Evolutionary conservation across 2,888 invertebrate genomes (phyloP).

Genomic region (Boloria euphrosyne): DNA sequence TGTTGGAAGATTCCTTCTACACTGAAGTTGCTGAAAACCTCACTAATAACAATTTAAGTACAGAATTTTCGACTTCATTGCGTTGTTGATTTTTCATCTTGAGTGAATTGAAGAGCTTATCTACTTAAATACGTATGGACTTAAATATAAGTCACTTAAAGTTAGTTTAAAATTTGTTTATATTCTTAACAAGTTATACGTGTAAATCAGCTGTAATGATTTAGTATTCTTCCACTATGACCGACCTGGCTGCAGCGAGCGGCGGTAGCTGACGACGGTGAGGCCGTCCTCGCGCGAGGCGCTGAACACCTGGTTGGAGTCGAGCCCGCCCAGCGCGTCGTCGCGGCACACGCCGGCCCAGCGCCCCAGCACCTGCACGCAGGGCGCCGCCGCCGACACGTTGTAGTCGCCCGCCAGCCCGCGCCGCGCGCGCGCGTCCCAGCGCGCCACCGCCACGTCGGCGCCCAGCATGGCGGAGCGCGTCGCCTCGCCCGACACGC

Average conservation of each 20-base stretch:
- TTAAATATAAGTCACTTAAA: too few relatives aligned
- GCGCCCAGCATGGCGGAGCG: constrained; percentile 91
- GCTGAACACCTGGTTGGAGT: constrained; percentile 91
- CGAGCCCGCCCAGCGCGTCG: constrained; percentile 89
- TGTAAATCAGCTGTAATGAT: too few relatives aligned
- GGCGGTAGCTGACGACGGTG: constrained; percentile 89
- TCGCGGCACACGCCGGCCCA: constrained; percentile 94
- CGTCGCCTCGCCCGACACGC: constrained; percentile 88
- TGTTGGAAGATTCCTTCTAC: too few relatives aligned
- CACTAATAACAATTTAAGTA: too few relatives aligned
- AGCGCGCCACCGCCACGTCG: constrained; percentile 90
- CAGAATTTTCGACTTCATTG: too few relatives aligned
- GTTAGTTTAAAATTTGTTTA: too few relatives aligned
- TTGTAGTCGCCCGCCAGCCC: constrained; percentile 92
- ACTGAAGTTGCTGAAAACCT: too few relatives aligned
- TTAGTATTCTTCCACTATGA: too few relatives aligned
- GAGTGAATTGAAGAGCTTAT: too few relatives aligned
- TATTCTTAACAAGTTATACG: too few relatives aligned
- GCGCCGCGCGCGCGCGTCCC: constrained; percentile 83
- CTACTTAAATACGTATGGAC: too few relatives aligned
- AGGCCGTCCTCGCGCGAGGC: constrained; percentile 88
- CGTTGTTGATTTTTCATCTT: too few relatives aligned
- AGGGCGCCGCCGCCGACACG: constrained; percentile 91
- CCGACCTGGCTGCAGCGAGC: constrained; percentile 89
- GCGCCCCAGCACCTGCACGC: constrained; percentile 92